These are phyloP conservation scores for Puffinus mauretanicus DNA, from an alignment of 2,113 vertebrate species.

Conservation along the genomic window DNA sequence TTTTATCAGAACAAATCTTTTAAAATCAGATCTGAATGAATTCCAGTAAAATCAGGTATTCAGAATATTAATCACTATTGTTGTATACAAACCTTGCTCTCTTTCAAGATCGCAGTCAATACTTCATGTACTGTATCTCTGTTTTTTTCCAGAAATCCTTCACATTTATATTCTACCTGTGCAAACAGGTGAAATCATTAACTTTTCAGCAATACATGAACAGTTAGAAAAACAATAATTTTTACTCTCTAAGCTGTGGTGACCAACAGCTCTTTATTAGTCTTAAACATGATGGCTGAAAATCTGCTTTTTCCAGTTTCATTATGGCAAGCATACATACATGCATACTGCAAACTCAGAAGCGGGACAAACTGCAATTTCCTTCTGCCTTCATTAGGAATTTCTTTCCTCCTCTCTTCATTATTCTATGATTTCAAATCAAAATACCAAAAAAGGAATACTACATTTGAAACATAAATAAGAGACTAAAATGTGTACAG, in stretches of 20 bases:
- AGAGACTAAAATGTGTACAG: neutral
- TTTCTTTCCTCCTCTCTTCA: neutral
- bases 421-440: neutral
- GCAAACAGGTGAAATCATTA: constrained; percentile 8
- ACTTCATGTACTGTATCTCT: constrained; percentile 92
- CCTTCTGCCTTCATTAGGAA: neutral
- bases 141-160: constrained; percentile 97
- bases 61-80: neutral
- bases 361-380: neutral
- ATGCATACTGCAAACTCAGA: neutral
- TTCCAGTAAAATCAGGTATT: neutral
- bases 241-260: neutral
- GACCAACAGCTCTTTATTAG: neutral
- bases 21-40: neutral
- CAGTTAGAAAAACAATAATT: neutral
- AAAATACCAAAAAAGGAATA: neutral
- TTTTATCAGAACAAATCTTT: neutral
- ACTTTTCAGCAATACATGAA: neutral
- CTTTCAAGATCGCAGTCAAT: constrained; percentile 84
- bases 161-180: constrained; percentile 93
- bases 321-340: neutral
- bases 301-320: neutral
- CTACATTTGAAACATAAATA: neutral
- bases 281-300: neutral
- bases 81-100: constrained; percentile 84